phyloP scores from a whole-genome alignment of 2,888 invertebrate species.

The Apomyelois bistriatella region DNA sequence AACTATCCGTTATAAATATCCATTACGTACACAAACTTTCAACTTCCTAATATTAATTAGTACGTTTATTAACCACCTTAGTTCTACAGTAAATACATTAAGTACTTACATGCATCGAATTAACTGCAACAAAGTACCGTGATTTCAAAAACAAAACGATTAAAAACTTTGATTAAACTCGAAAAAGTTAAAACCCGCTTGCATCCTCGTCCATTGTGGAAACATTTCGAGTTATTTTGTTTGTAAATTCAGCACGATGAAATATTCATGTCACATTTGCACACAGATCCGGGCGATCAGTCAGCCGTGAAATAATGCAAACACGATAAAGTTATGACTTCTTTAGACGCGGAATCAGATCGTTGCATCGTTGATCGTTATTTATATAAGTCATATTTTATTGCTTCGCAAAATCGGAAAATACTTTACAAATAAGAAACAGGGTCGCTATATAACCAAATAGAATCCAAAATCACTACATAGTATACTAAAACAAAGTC shows the following conservation, averaged over 20 bases:
- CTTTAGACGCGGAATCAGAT: conserved; percentile 49
- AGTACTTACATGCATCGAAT: background rate
- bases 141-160: conserved; percentile 13
- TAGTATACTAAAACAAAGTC: too few species aligned
- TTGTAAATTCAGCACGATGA: conserved; percentile 52
- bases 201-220: conserved; percentile 17
- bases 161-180: conserved; percentile 20
- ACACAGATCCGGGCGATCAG: conserved; percentile 65
- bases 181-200: conserved; percentile 19
- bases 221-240: conserved; percentile 39
- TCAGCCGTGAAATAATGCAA: conserved; percentile 71
- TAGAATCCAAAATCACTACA: too few species aligned
- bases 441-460: too few species aligned
- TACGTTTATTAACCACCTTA: background rate
- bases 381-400: too few species aligned
- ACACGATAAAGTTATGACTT: conserved; percentile 71
- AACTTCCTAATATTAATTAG: too few species aligned
- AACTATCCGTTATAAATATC: too few species aligned
- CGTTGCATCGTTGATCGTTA: conserved; percentile 28
- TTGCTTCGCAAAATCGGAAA: too few species aligned
- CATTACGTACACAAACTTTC: too few species aligned
- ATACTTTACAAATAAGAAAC: too few species aligned
- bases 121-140: conserved; percentile 8
- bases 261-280: conserved; percentile 70
- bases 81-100: background rate